A percentile compares a stretch with the other conserved stretches of the same genome.
These are phyloP conservation scores for Calliphora vicina DNA, from an alignment of 1,140 invertebrate genomes.

Conservation along the genomic window DNA sequence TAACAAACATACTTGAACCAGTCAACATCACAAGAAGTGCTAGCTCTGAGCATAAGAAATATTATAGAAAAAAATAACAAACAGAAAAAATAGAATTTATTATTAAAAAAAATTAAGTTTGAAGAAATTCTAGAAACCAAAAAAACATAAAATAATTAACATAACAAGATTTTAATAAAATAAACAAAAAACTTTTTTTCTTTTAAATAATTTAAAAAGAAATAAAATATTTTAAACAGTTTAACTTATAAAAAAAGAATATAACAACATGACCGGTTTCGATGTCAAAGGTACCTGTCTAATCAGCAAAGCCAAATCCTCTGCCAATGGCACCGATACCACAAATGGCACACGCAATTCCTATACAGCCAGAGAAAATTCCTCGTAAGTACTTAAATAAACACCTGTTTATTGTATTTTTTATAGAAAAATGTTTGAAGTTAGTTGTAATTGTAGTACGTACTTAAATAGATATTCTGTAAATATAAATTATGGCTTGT, in stretches of 20 bases:
- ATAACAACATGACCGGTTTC: constrained; percentile 37
- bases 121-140: neutral
- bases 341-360: constrained; percentile 18
- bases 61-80: neutral
- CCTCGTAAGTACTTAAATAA: constrained; percentile 36
- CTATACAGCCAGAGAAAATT: constrained; percentile 39
- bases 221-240: neutral
- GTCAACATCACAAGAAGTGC: neutral
- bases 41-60: neutral
- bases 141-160: neutral
- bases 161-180: neutral
- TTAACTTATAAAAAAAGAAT: constrained; percentile 12
- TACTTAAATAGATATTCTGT: too few relatives aligned
- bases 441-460: neutral
- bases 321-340: constrained; percentile 19
- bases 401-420: neutral
- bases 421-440: neutral
- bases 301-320: constrained; percentile 29
- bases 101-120: neutral
- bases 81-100: neutral
- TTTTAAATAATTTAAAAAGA: neutral
- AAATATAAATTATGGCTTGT: too few relatives aligned
- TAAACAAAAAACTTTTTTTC: neutral
- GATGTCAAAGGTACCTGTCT: constrained; percentile 16
- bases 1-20: constrained; percentile 13